phyloP scores from a whole-genome alignment of 2,113 vertebrate species.

The Mirza zaza region DNA sequence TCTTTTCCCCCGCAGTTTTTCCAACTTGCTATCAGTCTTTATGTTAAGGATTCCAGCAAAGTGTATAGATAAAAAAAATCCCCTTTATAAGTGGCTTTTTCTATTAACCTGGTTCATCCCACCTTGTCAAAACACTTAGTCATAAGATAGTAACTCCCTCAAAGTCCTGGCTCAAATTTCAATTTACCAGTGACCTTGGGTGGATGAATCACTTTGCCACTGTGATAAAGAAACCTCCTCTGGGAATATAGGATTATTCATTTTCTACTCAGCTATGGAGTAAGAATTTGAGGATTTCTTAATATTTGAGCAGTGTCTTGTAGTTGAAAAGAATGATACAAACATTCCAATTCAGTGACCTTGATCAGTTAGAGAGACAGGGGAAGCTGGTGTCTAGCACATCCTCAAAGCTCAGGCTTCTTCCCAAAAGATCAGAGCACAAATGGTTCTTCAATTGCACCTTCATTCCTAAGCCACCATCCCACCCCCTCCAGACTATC shows the following conservation, averaged over 20 bases:
- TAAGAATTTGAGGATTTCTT: conserved; percentile 40
- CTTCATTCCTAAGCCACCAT: neutral
- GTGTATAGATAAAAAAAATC: conserved; percentile 32
- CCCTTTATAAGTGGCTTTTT: conserved; percentile 55
- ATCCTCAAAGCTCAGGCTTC: neutral
- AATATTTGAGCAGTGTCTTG: conserved; percentile 13
- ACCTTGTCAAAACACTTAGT: conserved; percentile 69
- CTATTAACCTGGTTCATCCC: conserved; percentile 64
- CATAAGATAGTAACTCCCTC: conserved; percentile 2
- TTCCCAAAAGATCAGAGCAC: neutral
- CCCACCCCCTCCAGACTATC: fast-evolving
- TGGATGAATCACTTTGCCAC: conserved; percentile 28
- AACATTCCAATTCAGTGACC: neutral
- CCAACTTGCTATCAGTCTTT: conserved; percentile 62
- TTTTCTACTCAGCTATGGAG: neutral
- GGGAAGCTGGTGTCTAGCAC: neutral
- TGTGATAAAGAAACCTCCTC: conserved; percentile 43
- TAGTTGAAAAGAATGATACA: neutral
- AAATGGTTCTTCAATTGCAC: neutral
- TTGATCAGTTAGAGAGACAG: neutral
- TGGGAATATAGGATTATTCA: conserved; percentile 34
- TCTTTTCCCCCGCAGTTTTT: conserved; percentile 40
- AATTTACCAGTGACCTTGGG: conserved; percentile 70
- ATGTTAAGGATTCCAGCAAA: conserved; percentile 48
- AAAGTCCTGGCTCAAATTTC: conserved; percentile 56